Percentiles rank a stretch among this genome's conserved stretches.
Conservation (phyloP, 1,140 invertebrate genomes). For the Apis florea region DNA sequence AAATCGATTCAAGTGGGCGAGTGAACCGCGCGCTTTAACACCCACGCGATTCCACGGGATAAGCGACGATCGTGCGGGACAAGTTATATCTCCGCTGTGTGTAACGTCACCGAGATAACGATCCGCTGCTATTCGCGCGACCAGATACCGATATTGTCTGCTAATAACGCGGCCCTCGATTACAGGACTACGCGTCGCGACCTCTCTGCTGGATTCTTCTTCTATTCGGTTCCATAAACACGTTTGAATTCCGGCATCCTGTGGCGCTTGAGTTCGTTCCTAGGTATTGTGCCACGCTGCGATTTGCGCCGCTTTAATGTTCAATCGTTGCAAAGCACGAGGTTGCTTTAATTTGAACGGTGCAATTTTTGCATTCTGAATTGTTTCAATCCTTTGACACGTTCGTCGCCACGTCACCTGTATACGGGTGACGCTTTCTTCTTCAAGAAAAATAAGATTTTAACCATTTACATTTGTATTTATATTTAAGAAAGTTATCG, state of each 20-base stretch:
- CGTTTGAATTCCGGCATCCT: neutral
- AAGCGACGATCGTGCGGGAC: conserved; percentile 50
- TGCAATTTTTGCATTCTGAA: too few relatives aligned
- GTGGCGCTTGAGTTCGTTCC: neutral
- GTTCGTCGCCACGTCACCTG: too few relatives aligned
- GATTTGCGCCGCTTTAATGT: too few relatives aligned
- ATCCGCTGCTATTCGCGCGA: conserved; percentile 49
- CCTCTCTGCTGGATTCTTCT: neutral
- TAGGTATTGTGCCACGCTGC: too few relatives aligned
- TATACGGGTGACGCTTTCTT: too few relatives aligned
- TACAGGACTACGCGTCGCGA: conserved; percentile 5
- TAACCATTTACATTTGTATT: too few relatives aligned
- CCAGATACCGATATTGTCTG: conserved; percentile 44
- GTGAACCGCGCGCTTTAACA: conserved; percentile 60
- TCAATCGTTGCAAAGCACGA: too few relatives aligned
- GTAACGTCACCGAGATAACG: conserved; percentile 48
- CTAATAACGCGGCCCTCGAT: conserved; percentile 52
- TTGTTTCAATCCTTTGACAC: too few relatives aligned
- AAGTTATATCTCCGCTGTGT: conserved; percentile 55
- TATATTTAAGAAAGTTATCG: too few relatives aligned
- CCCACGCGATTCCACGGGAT: conserved; percentile 62
- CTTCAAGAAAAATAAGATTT: too few relatives aligned
- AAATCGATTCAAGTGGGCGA: conserved; percentile 67
- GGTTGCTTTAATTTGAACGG: too few relatives aligned
- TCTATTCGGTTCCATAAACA: neutral